Base-by-base conservation (phyloP, 2,797 vertebrate genomes). In the Pangasius mekongensis region DNA sequence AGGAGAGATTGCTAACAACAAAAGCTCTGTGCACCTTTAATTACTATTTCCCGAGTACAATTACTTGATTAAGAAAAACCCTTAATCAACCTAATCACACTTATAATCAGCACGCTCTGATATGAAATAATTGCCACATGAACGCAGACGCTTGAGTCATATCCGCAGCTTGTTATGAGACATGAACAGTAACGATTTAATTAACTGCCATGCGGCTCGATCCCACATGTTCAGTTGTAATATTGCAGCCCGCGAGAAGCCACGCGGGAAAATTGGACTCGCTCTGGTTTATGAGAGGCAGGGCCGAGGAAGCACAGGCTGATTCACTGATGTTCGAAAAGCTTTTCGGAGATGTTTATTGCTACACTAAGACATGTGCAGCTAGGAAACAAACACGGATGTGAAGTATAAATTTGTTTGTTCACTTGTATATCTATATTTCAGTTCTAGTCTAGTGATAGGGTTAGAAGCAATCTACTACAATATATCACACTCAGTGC, bases 51-150 rank as follows among this genome's bases (percentile, higher is more conserved):
- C 56, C 0, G 11, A 39, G 56, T 47, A 43, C 36, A 83, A 64
- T 83, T 62, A 83, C 80, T 64, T 64, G 58, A 83, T 83, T 83
- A 83, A 83, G 58, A 62, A 62, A 82, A 62, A 5, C 36, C 80
- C 80, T 64, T 83, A n/a, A 62, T 83, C 22, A 47, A 18, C 58
- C 24, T 18, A 27, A 62, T 83, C 80, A 64, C 58, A 64, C 80
- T 14, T 64, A 47, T 83, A 83, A 64, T 83, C 80, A 83, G 20
- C 80, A 43, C 5, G 0, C 22, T 18, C 36, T 27, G 56, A 43
- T 43, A 43, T 62, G 22, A 62, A 82, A 60, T 82, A 82, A 82
- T 62, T 27, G 36, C 56, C 33, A 16, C 33, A n/a, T 5, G 80
- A 62, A 47, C 24, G 36, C 22, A 13, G 54, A 11, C 33, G 33